Percentiles rank a stretch among this genome's conserved stretches.
Evolutionary conservation across 2,113 vertebrate genomes (phyloP).

Genomic region (Phaethornis superciliosus): DNA sequence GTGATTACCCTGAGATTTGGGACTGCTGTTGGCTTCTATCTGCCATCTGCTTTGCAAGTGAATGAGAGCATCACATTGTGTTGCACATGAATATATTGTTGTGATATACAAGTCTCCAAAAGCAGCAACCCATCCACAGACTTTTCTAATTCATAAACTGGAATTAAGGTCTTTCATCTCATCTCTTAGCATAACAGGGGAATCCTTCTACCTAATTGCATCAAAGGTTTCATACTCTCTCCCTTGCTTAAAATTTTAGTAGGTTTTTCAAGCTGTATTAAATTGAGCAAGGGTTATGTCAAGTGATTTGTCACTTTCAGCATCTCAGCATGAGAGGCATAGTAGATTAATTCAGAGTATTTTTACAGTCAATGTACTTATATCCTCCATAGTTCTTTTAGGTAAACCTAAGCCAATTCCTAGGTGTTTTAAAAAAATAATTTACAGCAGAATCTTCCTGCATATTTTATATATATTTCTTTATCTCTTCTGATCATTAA

Average conservation of each 20-base stretch:
- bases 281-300: background rate
- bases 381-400: background rate
- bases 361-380: conserved; percentile 24
- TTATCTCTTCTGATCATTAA: background rate
- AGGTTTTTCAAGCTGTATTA: conserved; percentile 7
- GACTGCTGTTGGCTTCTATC: background rate
- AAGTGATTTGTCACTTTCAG: conserved; percentile 1
- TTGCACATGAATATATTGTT: background rate
- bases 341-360: background rate
- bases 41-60: background rate
- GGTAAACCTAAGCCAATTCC: background rate
- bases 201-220: background rate
- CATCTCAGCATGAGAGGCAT: background rate
- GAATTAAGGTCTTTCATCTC: background rate
- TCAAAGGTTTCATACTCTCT: background rate
- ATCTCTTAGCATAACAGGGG: background rate
- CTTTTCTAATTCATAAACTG: background rate
- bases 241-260: background rate
- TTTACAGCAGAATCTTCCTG: background rate
- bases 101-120: background rate
- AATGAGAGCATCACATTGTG: background rate
- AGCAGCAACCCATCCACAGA: background rate
- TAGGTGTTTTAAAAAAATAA: background rate
- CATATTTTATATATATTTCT: background rate
- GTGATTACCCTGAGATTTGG: background rate